Base-by-base conservation (phyloP, 2,888 invertebrate genomes). In the Hoplodrina ambigua region DNA sequence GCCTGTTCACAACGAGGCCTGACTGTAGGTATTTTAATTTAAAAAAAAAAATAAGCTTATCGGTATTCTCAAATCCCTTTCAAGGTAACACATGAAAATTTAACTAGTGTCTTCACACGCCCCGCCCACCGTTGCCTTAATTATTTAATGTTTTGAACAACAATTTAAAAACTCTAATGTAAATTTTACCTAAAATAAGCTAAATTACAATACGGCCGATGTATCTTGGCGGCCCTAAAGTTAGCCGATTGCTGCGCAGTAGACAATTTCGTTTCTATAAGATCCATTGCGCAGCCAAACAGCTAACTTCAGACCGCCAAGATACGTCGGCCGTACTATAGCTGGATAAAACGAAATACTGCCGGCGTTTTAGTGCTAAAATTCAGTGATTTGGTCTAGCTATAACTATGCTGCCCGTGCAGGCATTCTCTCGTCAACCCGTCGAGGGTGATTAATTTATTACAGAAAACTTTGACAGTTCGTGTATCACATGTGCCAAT, bases 1-100 rank as follows among this genome's bases (percentile, higher is more conserved):
- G 67, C 76, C 68, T 82, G 72, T 83, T 69, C 57, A 72, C 67
- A 76, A 83, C 82, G 64, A 83, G 70, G 67, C 53, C 68, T 30
- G 57, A 78, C 64, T 20, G 72, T 69, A 46, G 60, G 61, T 25
- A 25, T 58, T 46, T 57, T 20, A 58, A 54, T 64, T 68, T 46
- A 17, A 46, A 15, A 41, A 68, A 50, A 78, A 72, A 81, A 71
- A 69, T 76, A 79, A 71, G 69, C 76, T 49, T 69, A 69, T 66
- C 62, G 49, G 65, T 75, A 71, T 69, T 71, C 67, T 64, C 68
- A 79, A 59, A 71, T 72, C 46, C 72, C 63, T 71, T 70, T 74
- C 58, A 75, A 76, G 60, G 69, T 68, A 54, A 76, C 53, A 75
- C 62, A 65, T 75, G 37, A 65, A 52, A 72, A 72, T 80, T 82